These are phyloP conservation scores for Coregonus clupeaformis DNA, from an alignment of 2,113 vertebrate genomes.

Conservation along the genomic window DNA sequence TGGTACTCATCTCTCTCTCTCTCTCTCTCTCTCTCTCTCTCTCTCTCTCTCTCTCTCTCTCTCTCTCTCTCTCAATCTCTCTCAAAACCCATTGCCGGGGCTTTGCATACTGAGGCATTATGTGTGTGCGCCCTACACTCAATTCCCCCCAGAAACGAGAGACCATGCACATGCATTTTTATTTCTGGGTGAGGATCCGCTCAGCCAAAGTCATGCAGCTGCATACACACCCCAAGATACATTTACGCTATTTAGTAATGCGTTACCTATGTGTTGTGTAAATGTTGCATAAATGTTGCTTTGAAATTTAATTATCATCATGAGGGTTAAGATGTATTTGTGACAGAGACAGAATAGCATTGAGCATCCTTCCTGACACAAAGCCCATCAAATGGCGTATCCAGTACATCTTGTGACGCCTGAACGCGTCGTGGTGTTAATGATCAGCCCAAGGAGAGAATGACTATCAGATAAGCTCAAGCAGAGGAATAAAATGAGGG, in stretches of 20 bases:
- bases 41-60: not conserved
- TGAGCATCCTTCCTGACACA: not conserved
- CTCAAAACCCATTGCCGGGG: too few relatives aligned
- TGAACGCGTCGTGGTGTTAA: constrained; percentile 15
- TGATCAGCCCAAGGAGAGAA: constrained; percentile 8
- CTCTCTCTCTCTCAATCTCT: too few relatives aligned
- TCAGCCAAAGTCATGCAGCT: constrained; percentile 24
- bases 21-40: constrained; percentile 26
- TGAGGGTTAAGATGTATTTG: constrained; percentile 17
- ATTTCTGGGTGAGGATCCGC: too few relatives aligned
- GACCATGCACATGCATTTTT: too few relatives aligned
- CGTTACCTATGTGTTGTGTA: constrained; percentile 14
- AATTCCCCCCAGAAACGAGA: not conserved
- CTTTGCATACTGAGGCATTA: too few relatives aligned
- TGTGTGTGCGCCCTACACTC: too few relatives aligned
- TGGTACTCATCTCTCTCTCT: constrained; percentile 8
- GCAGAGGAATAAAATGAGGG: constrained; percentile 20
- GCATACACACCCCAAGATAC: constrained; percentile 42
- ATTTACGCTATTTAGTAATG: constrained; percentile 28
- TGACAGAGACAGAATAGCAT: not conserved
- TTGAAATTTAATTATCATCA: constrained; percentile 8
- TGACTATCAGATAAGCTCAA: constrained; percentile 34
- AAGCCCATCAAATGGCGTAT: constrained; percentile 9
- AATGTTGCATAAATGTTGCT: constrained; percentile 1
- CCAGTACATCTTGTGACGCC: not conserved